Conservation (phyloP, 2,888 invertebrate species). For the Iphiclides podalirius region DNA sequence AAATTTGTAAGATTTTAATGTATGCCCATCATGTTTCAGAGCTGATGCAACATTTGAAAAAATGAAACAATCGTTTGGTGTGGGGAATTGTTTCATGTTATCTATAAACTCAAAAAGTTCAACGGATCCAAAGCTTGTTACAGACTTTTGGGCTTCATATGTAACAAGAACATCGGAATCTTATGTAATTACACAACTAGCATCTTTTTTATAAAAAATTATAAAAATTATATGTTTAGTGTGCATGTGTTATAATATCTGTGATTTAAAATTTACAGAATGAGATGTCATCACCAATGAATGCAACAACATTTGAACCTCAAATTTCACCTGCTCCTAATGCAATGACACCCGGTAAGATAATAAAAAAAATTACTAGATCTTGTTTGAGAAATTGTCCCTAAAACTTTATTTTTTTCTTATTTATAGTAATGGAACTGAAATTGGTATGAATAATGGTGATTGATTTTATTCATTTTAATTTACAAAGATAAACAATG, state of each 20-base stretch:
- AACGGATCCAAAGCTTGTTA: slow-evolving; percentile 74
- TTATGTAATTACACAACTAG: slow-evolving; percentile 7
- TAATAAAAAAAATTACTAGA: too few species aligned
- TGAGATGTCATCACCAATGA: slow-evolving; percentile 48
- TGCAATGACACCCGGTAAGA: slow-evolving; percentile 40
- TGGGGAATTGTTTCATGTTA: slow-evolving; percentile 92
- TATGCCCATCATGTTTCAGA: too few species aligned
- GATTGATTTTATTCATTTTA: too few species aligned
- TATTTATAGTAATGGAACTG: too few species aligned
- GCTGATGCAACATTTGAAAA: slow-evolving; percentile 91
- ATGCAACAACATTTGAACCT: slow-evolving; percentile 48
- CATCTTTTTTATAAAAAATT: slow-evolving; percentile 1
- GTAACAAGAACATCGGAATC: slow-evolving; percentile 81
- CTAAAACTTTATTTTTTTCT: too few species aligned
- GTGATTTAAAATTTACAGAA: slow-evolving; percentile 39
- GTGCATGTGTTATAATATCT: too few species aligned
- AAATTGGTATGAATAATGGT: too few species aligned
- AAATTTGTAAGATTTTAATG: slow-evolving; percentile 1
- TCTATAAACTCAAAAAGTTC: slow-evolving; percentile 91
- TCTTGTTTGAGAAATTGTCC: too few species aligned
- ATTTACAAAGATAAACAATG: too few species aligned
- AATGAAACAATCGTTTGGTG: slow-evolving; percentile 93
- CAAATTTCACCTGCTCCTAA: slow-evolving; percentile 39
- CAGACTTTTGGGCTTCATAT: slow-evolving; percentile 93
- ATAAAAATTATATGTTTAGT: slow-evolving; percentile 46